Conservation (phyloP, 2,113 vertebrate genomes). For the Trachemys scripta region DNA sequence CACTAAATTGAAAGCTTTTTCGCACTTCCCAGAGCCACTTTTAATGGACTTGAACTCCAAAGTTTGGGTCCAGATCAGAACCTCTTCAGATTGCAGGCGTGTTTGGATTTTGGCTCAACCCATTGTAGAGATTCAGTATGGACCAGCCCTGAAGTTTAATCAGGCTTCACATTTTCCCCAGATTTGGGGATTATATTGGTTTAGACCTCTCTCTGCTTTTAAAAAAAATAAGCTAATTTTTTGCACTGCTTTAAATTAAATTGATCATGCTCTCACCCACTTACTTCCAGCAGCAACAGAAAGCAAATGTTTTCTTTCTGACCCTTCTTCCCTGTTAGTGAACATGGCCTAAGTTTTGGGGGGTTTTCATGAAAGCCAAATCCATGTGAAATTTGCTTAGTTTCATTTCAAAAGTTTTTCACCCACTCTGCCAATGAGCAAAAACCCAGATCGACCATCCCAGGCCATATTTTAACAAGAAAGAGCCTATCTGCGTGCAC, state of each 20-base stretch:
- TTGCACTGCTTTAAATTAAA: background rate
- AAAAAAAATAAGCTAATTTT: background rate
- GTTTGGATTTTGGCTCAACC: background rate
- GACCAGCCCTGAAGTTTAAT: background rate
- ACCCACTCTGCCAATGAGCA: background rate
- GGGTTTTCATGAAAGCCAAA: background rate
- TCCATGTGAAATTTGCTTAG: background rate
- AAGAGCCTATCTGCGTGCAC: background rate
- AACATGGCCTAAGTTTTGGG: background rate
- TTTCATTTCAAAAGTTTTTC: background rate
- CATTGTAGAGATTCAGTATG: background rate
- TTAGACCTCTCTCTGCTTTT: background rate
- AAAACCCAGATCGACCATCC: background rate
- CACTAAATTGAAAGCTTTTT: background rate
- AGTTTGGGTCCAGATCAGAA: background rate
- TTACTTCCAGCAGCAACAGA: background rate
- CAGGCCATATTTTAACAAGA: background rate
- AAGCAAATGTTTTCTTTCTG: background rate
- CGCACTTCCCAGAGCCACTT: background rate
- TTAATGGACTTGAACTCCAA: background rate
- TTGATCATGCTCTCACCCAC: background rate
- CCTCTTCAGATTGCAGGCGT: background rate
- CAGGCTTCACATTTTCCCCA: background rate
- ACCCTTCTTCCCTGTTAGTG: background rate
- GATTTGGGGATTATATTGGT: background rate